Base-by-base conservation (phyloP, 2,113 vertebrate species). In the Sinocyclocheilus anshuiensis region DNA sequence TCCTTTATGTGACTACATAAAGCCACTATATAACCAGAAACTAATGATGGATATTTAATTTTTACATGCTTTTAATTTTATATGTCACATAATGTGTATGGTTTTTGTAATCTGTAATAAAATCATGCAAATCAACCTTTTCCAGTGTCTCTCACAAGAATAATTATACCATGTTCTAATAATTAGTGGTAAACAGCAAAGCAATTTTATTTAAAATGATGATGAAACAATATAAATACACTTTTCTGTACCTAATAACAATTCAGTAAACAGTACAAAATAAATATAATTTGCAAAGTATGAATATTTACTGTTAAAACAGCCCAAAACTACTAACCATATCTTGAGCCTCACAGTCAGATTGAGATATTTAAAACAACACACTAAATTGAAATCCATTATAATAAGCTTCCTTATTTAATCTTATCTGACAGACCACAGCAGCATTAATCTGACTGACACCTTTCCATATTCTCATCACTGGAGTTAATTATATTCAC, bases 101-200 rank as follows among this genome's bases (percentile, higher is more conserved):
- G 75, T 80, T 90, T 94, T 93, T 94, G 87, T 90, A 93, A 92
- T 84, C 88, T 90, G 88, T 86, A 94, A 94, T 94, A 92, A 94
- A 94, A 89, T 75, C 55, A 45, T 82, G 88, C 88, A 55, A 65
- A 89, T 8, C 20, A 72, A 12, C 75, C 22, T n/a, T n/a, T 16
- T 53, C 10, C 6, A 15, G 11, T 16, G 1, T 80, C 20, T 61
- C 20, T 61, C 12, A 61, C 20, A 80, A 36, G 24, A 61, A 39
- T 80, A 80, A 80, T 55, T 55, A 77, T 5, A 76, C n/a, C 12
- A 24, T 4, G 12, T n/a, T 39, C 11, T 42, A 39, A 50, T 76
- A 33, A 55, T 11, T 5, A 33, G 15, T 33, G 13, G 42, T 24
- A 53, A 77, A 77, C 53, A 16, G 4, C 22, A 77, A 26, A 76